Base-by-base conservation (phyloP, 2,113 vertebrate species). In the Lonchura striata region DNA sequence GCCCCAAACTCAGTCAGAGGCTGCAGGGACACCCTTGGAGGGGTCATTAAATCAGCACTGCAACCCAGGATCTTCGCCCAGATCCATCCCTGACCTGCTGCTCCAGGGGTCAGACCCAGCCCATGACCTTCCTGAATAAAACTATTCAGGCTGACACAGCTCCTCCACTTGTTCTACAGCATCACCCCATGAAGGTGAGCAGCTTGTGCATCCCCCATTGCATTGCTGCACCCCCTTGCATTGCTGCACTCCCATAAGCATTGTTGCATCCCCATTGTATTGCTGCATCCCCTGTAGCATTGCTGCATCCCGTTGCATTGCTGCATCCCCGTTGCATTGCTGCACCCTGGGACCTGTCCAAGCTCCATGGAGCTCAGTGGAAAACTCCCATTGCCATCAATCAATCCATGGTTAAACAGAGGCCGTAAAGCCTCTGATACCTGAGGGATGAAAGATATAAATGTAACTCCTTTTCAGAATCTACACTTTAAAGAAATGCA, bases 291-390 rank as follows among this genome's bases (percentile, higher is more conserved):
- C 63, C 86, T 88, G 95, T n/a, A n/a, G 79, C 53, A 15, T 30
- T 82, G 92, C 95, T 93, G 91, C 88, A 81, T 86, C 63, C 86
- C n/a, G n/a, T n/a, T n/a, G n/a, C n/a, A n/a, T n/a, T n/a, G n/a
- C n/a, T n/a, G n/a, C n/a, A n/a, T n/a, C n/a, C n/a, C 85, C 1
- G 0, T 11, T 23, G 79, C 53, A 15, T 30, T 82, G 92, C 95
- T 93, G 91, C 88, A 81, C 88, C 63, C 86, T 88, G 95, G 94
- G 94, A 66, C 50, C 28, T 3, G 68, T 46, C 90, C 92, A 92
- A 78, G 72, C 22, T 47, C 82, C 8, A 3, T 31, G 1, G 12
- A 89, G 69, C 35, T n/a, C 66, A 21, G 37, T 37, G 64, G 79
- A 92, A 93, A 97, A 71, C 52, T 89, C 65, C 80, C 61, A 27